These are phyloP conservation scores for Argyra leucocephala DNA, from an alignment of 2,888 invertebrate species.

Conservation along the genomic window DNA sequence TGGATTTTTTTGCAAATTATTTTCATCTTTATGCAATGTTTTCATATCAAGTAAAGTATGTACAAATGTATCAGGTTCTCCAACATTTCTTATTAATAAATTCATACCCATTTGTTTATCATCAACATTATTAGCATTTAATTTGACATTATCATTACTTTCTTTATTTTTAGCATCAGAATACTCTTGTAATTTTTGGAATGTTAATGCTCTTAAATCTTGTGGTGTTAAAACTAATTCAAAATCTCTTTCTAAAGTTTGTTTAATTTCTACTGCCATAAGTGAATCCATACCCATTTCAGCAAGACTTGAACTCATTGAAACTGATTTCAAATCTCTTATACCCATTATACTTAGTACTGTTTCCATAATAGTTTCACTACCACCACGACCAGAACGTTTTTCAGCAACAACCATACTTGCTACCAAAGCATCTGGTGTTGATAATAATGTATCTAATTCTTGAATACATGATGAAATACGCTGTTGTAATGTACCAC, in stretches of 20 bases:
- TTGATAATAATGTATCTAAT: slow-evolving; percentile 63
- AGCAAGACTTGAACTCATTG: slow-evolving; percentile 63
- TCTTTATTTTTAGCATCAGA: slow-evolving; percentile 32
- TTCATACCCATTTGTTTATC: slow-evolving; percentile 45
- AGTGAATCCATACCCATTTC: slow-evolving; percentile 95
- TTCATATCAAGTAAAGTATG: background rate
- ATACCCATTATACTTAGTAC: slow-evolving; percentile 61
- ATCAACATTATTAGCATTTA: slow-evolving; percentile 34
- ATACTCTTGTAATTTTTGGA: slow-evolving; percentile 44
- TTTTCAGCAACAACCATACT: slow-evolving; percentile 86
- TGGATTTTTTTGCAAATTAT: slow-evolving; percentile 29
- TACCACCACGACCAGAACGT: slow-evolving; percentile 51
- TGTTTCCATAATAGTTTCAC: slow-evolving; percentile 61
- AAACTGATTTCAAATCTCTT: slow-evolving; percentile 59
- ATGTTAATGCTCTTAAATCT: slow-evolving; percentile 72
- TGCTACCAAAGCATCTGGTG: slow-evolving; percentile 59
- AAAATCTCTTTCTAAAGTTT: slow-evolving; percentile 79
- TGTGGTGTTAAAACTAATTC: slow-evolving; percentile 77
- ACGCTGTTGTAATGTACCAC: slow-evolving; percentile 77
- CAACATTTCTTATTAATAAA: slow-evolving; percentile 52
- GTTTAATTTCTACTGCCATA: slow-evolving; percentile 94
- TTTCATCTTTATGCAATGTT: slow-evolving; percentile 20
- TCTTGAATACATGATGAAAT: slow-evolving; percentile 71
- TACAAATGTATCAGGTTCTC: slow-evolving; percentile 38
- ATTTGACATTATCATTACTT: slow-evolving; percentile 32